These are phyloP conservation scores for Gorsachius magnificus DNA, from an alignment of 2,797 vertebrate genomes.

Conservation along the genomic window DNA sequence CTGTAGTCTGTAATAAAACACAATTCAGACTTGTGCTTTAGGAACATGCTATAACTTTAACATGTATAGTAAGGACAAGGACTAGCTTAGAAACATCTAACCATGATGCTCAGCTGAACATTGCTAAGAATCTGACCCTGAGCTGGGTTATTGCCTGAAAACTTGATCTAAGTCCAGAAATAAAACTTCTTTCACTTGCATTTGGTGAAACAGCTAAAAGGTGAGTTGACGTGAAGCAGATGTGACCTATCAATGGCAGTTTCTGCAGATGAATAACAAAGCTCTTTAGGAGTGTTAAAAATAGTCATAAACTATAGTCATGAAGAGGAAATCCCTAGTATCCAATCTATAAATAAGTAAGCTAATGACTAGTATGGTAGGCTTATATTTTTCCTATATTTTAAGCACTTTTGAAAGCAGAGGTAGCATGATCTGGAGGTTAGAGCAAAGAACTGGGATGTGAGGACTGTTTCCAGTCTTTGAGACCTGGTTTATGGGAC, in stretches of 20 bases:
- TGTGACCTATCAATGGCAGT: not conserved
- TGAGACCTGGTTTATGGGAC: not conserved
- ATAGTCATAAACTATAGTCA: not conserved
- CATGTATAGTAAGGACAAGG: not conserved
- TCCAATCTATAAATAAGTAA: conserved; percentile 4
- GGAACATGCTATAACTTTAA: not conserved
- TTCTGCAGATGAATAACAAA: conserved; percentile 34
- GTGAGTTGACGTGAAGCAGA: not conserved
- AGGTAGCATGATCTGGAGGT: not conserved
- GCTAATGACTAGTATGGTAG: not conserved
- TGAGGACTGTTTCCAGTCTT: not conserved
- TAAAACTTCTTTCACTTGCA: not conserved
- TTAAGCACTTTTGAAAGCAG: not conserved
- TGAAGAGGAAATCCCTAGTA: not conserved
- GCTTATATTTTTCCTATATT: not conserved
- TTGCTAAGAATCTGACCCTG: not conserved
- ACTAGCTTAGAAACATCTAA: not conserved
- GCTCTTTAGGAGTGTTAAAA: conserved; percentile 29
- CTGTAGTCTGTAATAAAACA: not conserved
- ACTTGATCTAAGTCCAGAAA: not conserved
- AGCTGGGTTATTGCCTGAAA: not conserved
- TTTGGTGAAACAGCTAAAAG: conserved; percentile 1
- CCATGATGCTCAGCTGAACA: not conserved
- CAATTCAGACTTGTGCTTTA: not conserved
- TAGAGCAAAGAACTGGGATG: not conserved